Conservation (phyloP, 1,140 invertebrate genomes). For the Lycorma delicatula region DNA sequence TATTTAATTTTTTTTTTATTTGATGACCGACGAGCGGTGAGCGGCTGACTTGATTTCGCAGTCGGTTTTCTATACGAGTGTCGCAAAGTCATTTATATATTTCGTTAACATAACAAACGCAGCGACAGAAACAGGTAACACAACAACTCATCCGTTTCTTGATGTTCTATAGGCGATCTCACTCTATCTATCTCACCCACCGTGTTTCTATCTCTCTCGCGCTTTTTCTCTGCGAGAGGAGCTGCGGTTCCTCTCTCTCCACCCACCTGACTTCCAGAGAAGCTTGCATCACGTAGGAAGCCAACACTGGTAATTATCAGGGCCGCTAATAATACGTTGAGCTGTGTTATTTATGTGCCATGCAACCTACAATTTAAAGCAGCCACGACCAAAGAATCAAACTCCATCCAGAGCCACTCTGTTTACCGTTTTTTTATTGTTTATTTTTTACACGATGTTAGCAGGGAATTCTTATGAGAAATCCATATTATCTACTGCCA, state of each 20-base stretch:
- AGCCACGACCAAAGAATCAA: neutral
- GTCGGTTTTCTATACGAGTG: too few species aligned
- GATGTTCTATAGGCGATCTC: too few species aligned
- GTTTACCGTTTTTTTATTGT: slow-evolving; percentile 6
- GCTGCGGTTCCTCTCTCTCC: slow-evolving; percentile 8
- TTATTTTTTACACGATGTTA: neutral
- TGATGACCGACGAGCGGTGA: too few species aligned
- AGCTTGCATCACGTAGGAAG: slow-evolving; percentile 17
- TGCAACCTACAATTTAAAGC: slow-evolving; percentile 21
- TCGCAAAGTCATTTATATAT: too few species aligned
- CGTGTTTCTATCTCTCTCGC: too few species aligned
- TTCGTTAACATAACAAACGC: too few species aligned
- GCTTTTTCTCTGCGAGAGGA: too few species aligned
- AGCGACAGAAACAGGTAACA: too few species aligned
- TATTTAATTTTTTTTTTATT: too few species aligned
- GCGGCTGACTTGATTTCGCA: too few species aligned
- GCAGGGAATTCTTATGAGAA: slow-evolving; percentile 3
- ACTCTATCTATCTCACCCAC: too few species aligned
- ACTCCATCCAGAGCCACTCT: slow-evolving; percentile 1
- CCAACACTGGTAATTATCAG: slow-evolving; percentile 14
- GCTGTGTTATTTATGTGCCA: slow-evolving; percentile 18
- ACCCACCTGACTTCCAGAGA: slow-evolving; percentile 20
- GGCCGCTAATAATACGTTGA: slow-evolving; percentile 15
- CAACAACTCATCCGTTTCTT: too few species aligned
- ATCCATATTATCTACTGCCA: neutral